Evolutionary conservation across 2,888 invertebrate genomes (phyloP), one percentile per base, ranked within the genome.

Genomic region (Nomada ferruginata): DNA sequence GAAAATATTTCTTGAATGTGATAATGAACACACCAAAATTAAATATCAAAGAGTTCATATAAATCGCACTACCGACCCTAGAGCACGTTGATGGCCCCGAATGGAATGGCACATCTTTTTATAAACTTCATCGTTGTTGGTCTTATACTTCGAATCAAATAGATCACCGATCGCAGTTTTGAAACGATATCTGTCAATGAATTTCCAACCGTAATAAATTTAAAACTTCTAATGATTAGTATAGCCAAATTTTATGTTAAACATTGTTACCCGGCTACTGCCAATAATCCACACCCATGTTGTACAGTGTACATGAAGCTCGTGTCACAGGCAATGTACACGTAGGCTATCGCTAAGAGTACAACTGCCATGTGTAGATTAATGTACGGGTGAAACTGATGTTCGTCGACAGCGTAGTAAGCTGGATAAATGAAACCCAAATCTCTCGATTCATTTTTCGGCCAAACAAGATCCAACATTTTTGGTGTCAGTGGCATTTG

Each of bases 211-310:
- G 13, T 11, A 1, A n/a, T 42, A 11, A 20, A n/a, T 57, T 36
- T 9, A 20, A 44, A 42, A 4, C 47, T 47, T 11, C 13, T n/a
- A 29, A 29, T 23, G 23, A 23, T 23, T 23, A 23, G 23, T 23
- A 23, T 9, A 29, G 13, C 4, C 18, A 59, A 59, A 13, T 29
- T 26, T 29, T 29, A 15, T 15, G 11, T 29, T 0, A 29, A 15
- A 15, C 18, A 29, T 26, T 2, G 36, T 69, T 64, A 76, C 76
- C 76, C 76, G 9, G 63, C 18, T 2, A 71, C 36, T 1, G 55
- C 26, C 9, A 76, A 36, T 13, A 59, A 13, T 20, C 29, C 74
- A 47, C 79, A 79, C 0, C 44, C 75, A 4, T 79, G 75, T 7
- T 79, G 69, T 18, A 79, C 57, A 10, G n/a, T 1, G 1, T 50